Evolutionary conservation across 2,888 invertebrate genomes (phyloP).

Genomic region (Leptopilina drosophilae): DNA sequence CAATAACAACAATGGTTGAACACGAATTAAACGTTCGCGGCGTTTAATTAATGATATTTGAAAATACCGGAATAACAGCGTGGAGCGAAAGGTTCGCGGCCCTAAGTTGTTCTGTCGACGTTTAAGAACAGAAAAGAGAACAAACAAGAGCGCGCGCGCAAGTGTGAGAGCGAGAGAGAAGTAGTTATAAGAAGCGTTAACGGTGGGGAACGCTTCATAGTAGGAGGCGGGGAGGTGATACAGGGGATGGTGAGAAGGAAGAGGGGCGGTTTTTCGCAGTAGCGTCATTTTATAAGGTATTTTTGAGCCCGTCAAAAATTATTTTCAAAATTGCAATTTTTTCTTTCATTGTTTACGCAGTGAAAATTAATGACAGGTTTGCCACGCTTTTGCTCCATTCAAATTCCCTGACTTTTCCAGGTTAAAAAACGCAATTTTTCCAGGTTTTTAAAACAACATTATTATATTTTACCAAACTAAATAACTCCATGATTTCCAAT

Average conservation of each 20-base stretch:
- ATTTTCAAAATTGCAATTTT: not conserved
- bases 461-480: too few relatives aligned
- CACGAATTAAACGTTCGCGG: conserved; percentile 69
- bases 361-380: too few relatives aligned
- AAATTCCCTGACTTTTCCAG: too few relatives aligned
- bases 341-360: not conserved
- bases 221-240: conserved; percentile 35
- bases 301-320: not conserved
- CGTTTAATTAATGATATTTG: conserved; percentile 69
- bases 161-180: conserved; percentile 49
- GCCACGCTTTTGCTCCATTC: too few relatives aligned
- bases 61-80: conserved; percentile 71
- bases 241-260: conserved; percentile 47
- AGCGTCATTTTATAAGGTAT: conserved; percentile 25
- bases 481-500: too few relatives aligned
- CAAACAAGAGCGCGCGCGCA: conserved; percentile 49
- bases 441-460: too few relatives aligned
- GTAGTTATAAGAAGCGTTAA: conserved; percentile 41
- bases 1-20: conserved; percentile 56
- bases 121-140: conserved; percentile 61
- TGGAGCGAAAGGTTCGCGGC: conserved; percentile 69
- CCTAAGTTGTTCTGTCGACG: conserved; percentile 73
- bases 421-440: too few relatives aligned
- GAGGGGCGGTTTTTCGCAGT: conserved; percentile 34
- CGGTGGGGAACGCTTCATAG: conserved; percentile 51